phyloP scores from a whole-genome alignment of 2,888 invertebrate genomes.

The Callyntrura sp. region DNA sequence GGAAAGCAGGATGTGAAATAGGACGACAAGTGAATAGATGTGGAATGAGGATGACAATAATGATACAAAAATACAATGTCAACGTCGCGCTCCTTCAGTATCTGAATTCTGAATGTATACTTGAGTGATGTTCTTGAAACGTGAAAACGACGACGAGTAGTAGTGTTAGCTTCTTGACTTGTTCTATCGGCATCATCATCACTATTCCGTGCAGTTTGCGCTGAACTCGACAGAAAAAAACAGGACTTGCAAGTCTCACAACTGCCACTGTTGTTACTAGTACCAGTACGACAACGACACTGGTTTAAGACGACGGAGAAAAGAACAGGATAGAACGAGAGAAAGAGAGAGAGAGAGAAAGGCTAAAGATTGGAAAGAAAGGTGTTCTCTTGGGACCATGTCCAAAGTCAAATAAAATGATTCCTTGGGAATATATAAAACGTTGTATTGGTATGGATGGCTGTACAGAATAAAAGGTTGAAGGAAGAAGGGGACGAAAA shows the following conservation, averaged over 20 bases:
- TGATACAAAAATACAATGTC: slow-evolving; percentile 60
- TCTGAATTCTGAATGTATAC: slow-evolving; percentile 16
- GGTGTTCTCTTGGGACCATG: slow-evolving; percentile 70
- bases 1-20: not conserved
- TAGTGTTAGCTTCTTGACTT: slow-evolving; percentile 48
- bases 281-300: too few relatives aligned
- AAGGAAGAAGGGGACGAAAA: slow-evolving; percentile 22
- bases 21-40: slow-evolving; percentile 50
- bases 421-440: slow-evolving; percentile 64
- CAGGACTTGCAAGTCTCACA: not conserved
- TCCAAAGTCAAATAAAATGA: slow-evolving; percentile 74
- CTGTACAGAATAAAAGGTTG: slow-evolving; percentile 4
- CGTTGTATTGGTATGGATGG: slow-evolving; percentile 59
- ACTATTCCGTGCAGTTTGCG: slow-evolving; percentile 28
- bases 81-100: not conserved
- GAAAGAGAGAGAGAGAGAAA: slow-evolving; percentile 42
- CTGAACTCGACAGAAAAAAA: slow-evolving; percentile 47
- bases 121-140: slow-evolving; percentile 65
- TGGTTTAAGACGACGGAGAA: not conserved
- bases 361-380: slow-evolving; percentile 43
- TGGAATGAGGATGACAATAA: slow-evolving; percentile 60
- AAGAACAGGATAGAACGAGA: not conserved
- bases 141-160: slow-evolving; percentile 40
- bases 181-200: slow-evolving; percentile 16
- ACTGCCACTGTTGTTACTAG: not conserved